These are phyloP conservation scores for Smutsia gigantea DNA, from an alignment of 2,797 vertebrate genomes.

Conservation along the genomic window DNA sequence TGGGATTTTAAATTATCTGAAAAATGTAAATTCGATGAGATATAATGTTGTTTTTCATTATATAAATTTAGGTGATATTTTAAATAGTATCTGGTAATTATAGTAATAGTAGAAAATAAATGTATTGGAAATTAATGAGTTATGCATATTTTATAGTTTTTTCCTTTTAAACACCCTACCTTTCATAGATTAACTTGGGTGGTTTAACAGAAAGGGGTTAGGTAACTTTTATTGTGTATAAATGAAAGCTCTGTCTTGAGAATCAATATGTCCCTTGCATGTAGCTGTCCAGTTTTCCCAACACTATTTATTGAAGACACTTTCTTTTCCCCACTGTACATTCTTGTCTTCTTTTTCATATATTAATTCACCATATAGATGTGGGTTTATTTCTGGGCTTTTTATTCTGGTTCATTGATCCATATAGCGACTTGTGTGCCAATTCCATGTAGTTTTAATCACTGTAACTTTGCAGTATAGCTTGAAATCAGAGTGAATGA, in stretches of 20 bases:
- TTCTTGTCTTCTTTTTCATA: too few species aligned
- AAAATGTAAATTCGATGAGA: neutral
- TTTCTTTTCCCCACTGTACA: too few species aligned
- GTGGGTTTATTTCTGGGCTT: too few species aligned
- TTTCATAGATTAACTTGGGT: neutral
- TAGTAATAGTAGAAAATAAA: neutral
- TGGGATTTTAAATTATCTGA: conserved; percentile 29
- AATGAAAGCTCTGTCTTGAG: neutral
- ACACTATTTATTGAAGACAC: too few species aligned
- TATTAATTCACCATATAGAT: too few species aligned
- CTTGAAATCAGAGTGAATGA: too few species aligned
- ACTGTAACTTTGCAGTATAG: too few species aligned
- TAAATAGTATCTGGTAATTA: neutral
- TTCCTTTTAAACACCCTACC: neutral
- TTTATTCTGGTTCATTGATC: too few species aligned
- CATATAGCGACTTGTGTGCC: too few species aligned
- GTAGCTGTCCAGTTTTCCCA: too few species aligned
- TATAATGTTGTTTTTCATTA: neutral
- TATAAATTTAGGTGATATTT: neutral
- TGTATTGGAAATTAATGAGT: neutral
- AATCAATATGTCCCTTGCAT: neutral
- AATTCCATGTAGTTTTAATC: too few species aligned
- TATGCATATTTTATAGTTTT: neutral
- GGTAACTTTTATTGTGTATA: neutral
- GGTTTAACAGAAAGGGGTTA: neutral